Evolutionary conservation across 2,113 vertebrate species (phyloP), one percentile per base, ranked within the genome.

Genomic region (Cygnus buccinator): DNA sequence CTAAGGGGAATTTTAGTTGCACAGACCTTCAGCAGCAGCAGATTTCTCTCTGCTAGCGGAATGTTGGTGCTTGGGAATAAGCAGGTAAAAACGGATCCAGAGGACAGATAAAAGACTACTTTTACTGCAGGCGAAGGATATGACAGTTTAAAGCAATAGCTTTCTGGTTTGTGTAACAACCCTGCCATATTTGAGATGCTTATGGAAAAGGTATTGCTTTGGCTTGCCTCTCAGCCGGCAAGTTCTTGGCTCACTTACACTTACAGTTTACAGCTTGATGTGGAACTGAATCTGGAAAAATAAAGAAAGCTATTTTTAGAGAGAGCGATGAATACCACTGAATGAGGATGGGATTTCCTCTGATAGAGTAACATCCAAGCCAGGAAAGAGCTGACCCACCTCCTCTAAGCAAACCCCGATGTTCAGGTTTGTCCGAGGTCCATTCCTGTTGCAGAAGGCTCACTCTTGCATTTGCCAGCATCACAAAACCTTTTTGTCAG

Each of bases 91-190:
- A 87, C 48, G 89, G 86, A 84, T 92, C 66, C 70, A 81, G 77
- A 96, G 92, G 92, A 84, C 70, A 94, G 94, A 90, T 75, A 84
- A 94, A 94, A 96, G 92, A 92, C 70, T 78, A 61, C 29, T 48
- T 81, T 93, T 94, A 84, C 89, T 89, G 83, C 76, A 94, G 83
- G 65, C 88, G 86, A 94, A 71, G 62, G 73, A 82, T 87, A 82
- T 87, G 92, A 84, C 86, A 93, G 91, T 89, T 93, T 94, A 91
- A 96, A 91, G 95, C 67, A 78, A 54, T 86, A 89, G 48, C 57
- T 73, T 96, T 95, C 90, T 81, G 77, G 70, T 90, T 89, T 92
- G 55, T 86, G 52, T 88, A 89, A 92, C 62, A 89, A 62, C 90
- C 62, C n/a, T 87, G 86, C 83, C 10, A 4, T 89, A 58, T 87